Conservation (phyloP, 2,113 vertebrate genomes). For the Pleuronectes platessa region DNA sequence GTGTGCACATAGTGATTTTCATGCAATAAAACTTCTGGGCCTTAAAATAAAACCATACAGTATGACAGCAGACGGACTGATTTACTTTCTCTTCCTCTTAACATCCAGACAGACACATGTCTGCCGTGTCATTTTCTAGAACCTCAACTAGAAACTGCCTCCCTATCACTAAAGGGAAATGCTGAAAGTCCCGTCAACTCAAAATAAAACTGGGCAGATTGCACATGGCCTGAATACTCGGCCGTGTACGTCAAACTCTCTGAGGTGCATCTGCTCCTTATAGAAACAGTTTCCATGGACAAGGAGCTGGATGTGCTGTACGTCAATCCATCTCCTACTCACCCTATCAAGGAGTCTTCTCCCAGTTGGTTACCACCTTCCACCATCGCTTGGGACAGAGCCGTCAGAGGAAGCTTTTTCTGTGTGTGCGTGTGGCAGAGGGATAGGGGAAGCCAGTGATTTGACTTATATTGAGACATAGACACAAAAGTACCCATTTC, state of each 20-base stretch:
- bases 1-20: background rate
- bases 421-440: slow-evolving; percentile 52
- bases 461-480: background rate
- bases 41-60: slow-evolving; percentile 2
- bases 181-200: slow-evolving; percentile 31
- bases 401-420: slow-evolving; percentile 96
- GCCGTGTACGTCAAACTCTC: slow-evolving; percentile 56
- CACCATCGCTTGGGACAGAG: slow-evolving; percentile 93
- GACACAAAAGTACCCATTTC: background rate
- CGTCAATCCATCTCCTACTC: slow-evolving; percentile 70
- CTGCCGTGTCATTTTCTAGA: slow-evolving; percentile 55
- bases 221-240: slow-evolving; percentile 22
- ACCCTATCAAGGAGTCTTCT: slow-evolving; percentile 96
- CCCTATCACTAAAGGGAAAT: slow-evolving; percentile 14
- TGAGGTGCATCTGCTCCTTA: slow-evolving; percentile 40
- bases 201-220: slow-evolving; percentile 26
- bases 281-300: slow-evolving; percentile 26
- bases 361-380: slow-evolving; percentile 90
- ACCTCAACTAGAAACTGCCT: slow-evolving; percentile 41
- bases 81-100: slow-evolving; percentile 63
- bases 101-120: slow-evolving; percentile 40
- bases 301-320: slow-evolving; percentile 10
- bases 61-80: background rate
- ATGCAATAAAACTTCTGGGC: background rate
- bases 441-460: slow-evolving; percentile 32